phyloP scores from a whole-genome alignment of 2,113 vertebrate genomes.

The Hypomesus transpacificus region DNA sequence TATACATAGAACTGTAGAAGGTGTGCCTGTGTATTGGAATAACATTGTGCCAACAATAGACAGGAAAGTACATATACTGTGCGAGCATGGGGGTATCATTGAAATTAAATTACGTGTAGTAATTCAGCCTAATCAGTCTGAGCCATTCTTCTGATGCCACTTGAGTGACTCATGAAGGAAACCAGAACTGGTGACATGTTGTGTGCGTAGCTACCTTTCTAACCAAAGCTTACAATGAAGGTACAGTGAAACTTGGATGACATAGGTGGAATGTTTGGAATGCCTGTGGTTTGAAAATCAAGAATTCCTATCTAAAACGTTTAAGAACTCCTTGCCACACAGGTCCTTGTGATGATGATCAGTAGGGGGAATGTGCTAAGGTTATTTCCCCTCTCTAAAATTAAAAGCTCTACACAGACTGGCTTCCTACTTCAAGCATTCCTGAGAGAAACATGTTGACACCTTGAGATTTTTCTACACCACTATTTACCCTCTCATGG shows the following conservation, averaged over 20 bases:
- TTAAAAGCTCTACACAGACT: constrained; percentile 12
- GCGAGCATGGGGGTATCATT: no score
- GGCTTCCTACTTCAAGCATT: constrained; percentile 13
- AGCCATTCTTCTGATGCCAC: constrained; percentile 50
- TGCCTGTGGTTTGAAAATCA: constrained; percentile 45
- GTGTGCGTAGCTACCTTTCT: constrained; percentile 10
- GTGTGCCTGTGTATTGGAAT: no score
- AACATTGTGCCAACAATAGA: no score
- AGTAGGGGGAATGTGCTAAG: constrained; percentile 14
- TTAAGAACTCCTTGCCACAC: constrained; percentile 2
- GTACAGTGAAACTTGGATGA: constrained; percentile 35
- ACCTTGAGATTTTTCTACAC: constrained; percentile 23
- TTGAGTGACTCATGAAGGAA: constrained; percentile 47
- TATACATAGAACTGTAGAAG: no score
- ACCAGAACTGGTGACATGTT: constrained; percentile 14
- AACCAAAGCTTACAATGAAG: neutral
- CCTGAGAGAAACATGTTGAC: constrained; percentile 12
- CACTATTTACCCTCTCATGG: constrained; percentile 27
- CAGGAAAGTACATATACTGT: no score
- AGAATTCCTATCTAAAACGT: constrained; percentile 47
- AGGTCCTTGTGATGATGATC: constrained; percentile 1
- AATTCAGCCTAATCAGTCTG: constrained; percentile 1
- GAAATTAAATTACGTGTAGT: no score
- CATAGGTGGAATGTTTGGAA: constrained; percentile 27
- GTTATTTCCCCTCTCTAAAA: constrained; percentile 1